A percentile compares a stretch with the other conserved stretches of the same genome.
phyloP scores from a whole-genome alignment of 2,113 vertebrate genomes.

The Rhinopomastus cyanomelas region DNA sequence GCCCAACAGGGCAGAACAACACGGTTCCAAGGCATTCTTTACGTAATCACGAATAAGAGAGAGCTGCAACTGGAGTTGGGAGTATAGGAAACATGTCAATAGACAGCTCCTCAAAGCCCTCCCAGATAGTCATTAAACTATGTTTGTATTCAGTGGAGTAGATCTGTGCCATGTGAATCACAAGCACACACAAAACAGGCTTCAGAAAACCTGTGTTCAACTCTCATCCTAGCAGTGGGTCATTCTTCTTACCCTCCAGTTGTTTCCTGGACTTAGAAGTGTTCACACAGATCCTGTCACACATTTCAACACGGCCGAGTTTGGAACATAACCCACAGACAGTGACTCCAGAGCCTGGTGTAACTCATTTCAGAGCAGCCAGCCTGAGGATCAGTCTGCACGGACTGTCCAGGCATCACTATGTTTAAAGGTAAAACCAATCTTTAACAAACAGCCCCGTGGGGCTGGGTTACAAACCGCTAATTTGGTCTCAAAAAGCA shows the following conservation, averaged over 20 bases:
- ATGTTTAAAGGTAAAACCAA: background rate
- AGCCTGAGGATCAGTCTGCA: background rate
- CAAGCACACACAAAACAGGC: background rate
- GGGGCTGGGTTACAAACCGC: background rate
- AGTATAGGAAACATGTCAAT: background rate
- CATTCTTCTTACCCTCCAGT: background rate
- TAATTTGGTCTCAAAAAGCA: background rate
- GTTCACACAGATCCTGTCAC: background rate
- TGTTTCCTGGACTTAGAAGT: background rate
- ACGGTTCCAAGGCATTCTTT: slow-evolving; percentile 20
- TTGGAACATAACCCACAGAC: background rate
- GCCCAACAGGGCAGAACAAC: slow-evolving; percentile 50
- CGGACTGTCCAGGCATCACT: background rate
- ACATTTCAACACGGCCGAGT: background rate
- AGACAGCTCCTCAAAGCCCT: background rate
- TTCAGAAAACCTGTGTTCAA: background rate
- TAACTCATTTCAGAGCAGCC: background rate
- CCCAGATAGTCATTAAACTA: background rate
- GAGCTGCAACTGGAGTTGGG: background rate
- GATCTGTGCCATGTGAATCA: background rate
- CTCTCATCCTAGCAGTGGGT: background rate
- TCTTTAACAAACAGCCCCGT: background rate
- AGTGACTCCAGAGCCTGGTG: background rate
- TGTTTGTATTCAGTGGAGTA: background rate
- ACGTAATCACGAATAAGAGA: background rate